Evolutionary conservation across 2,113 vertebrate species (phyloP), one percentile per base, ranked within the genome.

Genomic region (Chelonoidis abingdonii): DNA sequence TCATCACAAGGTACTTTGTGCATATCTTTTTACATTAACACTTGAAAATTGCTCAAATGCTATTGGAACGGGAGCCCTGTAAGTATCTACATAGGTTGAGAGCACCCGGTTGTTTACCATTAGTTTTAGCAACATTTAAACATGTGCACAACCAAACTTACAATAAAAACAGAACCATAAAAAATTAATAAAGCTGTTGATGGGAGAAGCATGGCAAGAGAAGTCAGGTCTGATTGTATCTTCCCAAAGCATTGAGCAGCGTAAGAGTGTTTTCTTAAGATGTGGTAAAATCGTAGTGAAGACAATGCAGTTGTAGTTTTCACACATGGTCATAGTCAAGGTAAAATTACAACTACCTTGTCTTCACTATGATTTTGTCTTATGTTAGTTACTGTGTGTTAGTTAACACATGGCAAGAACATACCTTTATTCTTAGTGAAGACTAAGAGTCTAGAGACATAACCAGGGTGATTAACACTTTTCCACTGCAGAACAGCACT

Each of bases 1-100:
- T 94, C 95, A 97, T 94, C 95, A 95, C 95, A 89, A 96, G 95
- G 86, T 97, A 91, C 90, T 97, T 97, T 95, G 92, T 93, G 97
- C 96, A 44, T 90, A 3, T 89, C 96, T 92, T 97, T 72, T 93
- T 90, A 94, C 93, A 97, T 95, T 97, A 95, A 89, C 96, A 94
- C 92, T 97, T 91, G 94, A 95, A 97, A 95, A 76, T 91, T 89
- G 89, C 95, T 97, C 96, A 96, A 89, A 96, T 89, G 89, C 88
- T 93, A 84, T 0, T 21, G 31, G 92, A 95, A 79, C 3, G 1
- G 79, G 86, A 97, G 88, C 88, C 89, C 91, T 1, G 0, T 85
- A 83, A 92, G 90, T 93, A 89, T 87, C 86, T 0, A 2, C 13
- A 0, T 80, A 92, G 88, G 85, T 95, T 95, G 95, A 97, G 92